phyloP scores from a whole-genome alignment of 2,888 invertebrate genomes.

The Cosmia pyralina region DNA sequence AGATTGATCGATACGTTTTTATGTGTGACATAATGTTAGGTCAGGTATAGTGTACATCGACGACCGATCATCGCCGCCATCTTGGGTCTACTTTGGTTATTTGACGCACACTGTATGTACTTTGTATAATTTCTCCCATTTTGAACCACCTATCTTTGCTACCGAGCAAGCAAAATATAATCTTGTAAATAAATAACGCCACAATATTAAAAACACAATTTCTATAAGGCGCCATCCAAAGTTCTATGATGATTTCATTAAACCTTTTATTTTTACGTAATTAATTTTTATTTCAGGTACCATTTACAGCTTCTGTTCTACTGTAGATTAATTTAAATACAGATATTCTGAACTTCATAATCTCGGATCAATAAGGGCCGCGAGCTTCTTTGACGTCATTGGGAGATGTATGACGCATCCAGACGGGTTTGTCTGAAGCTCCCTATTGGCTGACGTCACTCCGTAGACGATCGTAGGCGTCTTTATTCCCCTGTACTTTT shows the following conservation, averaged over 20 bases:
- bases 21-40: no score
- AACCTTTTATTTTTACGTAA: neutral
- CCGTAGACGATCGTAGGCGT: constrained; percentile 36
- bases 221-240: neutral
- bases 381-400: constrained; percentile 53
- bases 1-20: no score
- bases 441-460: constrained; percentile 43
- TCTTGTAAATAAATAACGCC: neutral
- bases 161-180: neutral
- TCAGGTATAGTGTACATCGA: no score
- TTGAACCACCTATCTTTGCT: neutral
- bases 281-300: neutral
- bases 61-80: no score
- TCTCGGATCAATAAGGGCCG: constrained; percentile 19
- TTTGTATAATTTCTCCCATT: no score
- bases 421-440: constrained; percentile 19
- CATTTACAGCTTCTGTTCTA: neutral
- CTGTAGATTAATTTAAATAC: constrained; percentile 15
- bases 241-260: neutral
- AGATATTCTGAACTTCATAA: neutral
- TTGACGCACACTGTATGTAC: no score
- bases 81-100: no score
- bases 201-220: neutral
- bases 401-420: constrained; percentile 48
- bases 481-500: constrained; percentile 16